Conservation (phyloP, 1,140 invertebrate species). For the Diuraphis noxia region DNA sequence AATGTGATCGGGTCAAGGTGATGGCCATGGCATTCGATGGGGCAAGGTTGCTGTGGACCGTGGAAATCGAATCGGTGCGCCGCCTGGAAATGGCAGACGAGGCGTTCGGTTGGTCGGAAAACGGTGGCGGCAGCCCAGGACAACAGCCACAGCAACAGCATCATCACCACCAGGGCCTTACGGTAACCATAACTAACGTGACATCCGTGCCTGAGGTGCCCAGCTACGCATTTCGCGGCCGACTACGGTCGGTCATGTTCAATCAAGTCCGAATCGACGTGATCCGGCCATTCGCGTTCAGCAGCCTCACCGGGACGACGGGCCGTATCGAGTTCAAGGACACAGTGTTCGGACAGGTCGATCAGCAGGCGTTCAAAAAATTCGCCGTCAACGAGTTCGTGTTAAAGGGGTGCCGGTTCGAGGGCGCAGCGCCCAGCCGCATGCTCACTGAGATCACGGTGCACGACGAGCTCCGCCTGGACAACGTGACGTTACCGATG, state of each 20-base stretch:
- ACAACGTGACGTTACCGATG: constrained; percentile 61
- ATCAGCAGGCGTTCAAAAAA: constrained; percentile 77
- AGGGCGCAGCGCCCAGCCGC: constrained; percentile 67
- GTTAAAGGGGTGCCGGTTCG: constrained; percentile 63
- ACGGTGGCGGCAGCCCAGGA: constrained; percentile 57
- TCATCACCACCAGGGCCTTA: constrained; percentile 57
- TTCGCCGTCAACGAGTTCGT: constrained; percentile 67
- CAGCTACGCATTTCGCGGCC: constrained; percentile 66
- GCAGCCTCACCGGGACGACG: constrained; percentile 66
- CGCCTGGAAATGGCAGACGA: constrained; percentile 61
- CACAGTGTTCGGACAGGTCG: constrained; percentile 65
- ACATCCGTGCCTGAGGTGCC: constrained; percentile 66
- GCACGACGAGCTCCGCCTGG: constrained; percentile 65
- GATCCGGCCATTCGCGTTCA: constrained; percentile 73
- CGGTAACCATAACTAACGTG: constrained; percentile 60
- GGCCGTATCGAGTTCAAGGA: constrained; percentile 63
- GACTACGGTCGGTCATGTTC: constrained; percentile 70
- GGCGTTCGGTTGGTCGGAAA: constrained; percentile 57
- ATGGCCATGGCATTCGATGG: constrained; percentile 49
- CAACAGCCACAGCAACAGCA: constrained; percentile 49
- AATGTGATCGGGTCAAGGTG: constrained; percentile 56
- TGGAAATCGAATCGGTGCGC: constrained; percentile 62
- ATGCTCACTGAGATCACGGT: constrained; percentile 74
- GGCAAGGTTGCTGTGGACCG: constrained; percentile 61
- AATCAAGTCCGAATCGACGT: constrained; percentile 66